Base-by-base conservation (phyloP, 2,797 vertebrate species). In the Lerista edwardsae region DNA sequence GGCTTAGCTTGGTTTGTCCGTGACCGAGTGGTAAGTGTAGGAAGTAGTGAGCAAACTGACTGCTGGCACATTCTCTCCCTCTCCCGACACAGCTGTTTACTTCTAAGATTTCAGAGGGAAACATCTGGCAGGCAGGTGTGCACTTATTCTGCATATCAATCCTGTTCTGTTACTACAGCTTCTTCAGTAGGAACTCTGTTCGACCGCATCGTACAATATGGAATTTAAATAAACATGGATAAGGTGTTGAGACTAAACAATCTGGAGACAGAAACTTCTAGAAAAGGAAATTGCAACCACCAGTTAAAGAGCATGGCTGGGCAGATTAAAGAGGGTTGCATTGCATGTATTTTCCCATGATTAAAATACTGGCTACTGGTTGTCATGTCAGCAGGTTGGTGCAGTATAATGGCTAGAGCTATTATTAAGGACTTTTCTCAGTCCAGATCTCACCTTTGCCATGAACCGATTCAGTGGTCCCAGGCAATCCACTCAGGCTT, bases 51-150 rank as follows among this genome's bases (percentile, higher is more conserved):
- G 55, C 39, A 55, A 41, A 51, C 29, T 61, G 15, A 1, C 78
- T 65, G 47, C 47, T 47, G 9, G 47, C 69, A 14, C 71, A 29
- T 23, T 47, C 0, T 36, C 29, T 61, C 41, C 41, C 65, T 80
- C 65, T 41, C 67, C 71, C 3, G 5, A 62, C n/a, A 8, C 75
- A 64, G 80, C 78, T 83, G 73, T 90, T 73, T 17, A n/a, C 73
- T 82, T 51, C 61, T 39, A 59, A 36, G 31, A 25, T 86, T 6
- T 0, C 0, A 4, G 68, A 69, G 68, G 78, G 75, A 44, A 84
- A 67, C 88, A 78, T 83, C 83, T 86, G 75, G 41, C 80, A 61
- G 15, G 3, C 68, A n/a, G 89, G 82, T 80, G 82, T 25, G 87
- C 73, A 25, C 39, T 75, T 19, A 84, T 69, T 0, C 0, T 34